Evolutionary conservation across 1,140 invertebrate species (phyloP).

Genomic region (Drosophila insularis): DNA sequence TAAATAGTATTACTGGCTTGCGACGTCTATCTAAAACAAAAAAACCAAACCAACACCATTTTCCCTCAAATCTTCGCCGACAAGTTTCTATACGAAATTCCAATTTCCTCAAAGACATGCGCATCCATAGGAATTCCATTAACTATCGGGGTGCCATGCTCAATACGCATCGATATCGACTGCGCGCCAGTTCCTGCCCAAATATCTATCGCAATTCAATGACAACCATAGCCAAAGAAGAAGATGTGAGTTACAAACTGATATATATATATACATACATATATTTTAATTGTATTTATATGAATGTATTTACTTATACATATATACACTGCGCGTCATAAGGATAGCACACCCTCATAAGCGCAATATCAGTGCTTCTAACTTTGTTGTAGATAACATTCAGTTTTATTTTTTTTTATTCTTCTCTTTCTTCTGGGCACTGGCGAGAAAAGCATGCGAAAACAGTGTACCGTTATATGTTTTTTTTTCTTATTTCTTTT

Average conservation of each 20-base stretch:
- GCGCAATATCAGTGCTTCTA: not conserved
- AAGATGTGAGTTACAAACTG: slow-evolving; percentile 83
- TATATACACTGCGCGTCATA: not conserved
- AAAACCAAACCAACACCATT: slow-evolving; percentile 53
- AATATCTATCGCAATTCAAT: slow-evolving; percentile 95
- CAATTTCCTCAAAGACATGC: slow-evolving; percentile 90
- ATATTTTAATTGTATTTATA: too few relatives aligned
- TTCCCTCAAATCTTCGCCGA: slow-evolving; percentile 71
- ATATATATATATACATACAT: too few relatives aligned
- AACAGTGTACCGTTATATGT: too few relatives aligned
- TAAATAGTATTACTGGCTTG: slow-evolving; percentile 74
- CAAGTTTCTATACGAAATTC: slow-evolving; percentile 82
- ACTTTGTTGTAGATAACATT: not conserved
- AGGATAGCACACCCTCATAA: not conserved
- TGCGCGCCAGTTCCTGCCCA: slow-evolving; percentile 93
- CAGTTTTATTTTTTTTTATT: not conserved
- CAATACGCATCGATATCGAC: slow-evolving; percentile 90
- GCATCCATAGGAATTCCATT: slow-evolving; percentile 90
- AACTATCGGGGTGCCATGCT: slow-evolving; percentile 91
- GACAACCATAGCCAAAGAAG: slow-evolving; percentile 90
- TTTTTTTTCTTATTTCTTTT: too few relatives aligned
- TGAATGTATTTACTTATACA: too few relatives aligned
- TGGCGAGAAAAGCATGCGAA: too few relatives aligned
- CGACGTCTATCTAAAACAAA: slow-evolving; percentile 73
- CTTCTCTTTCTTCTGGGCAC: too few relatives aligned